These are phyloP conservation scores for Diarsia brunnea DNA, from an alignment of 2,888 invertebrate species.

Conservation along the genomic window DNA sequence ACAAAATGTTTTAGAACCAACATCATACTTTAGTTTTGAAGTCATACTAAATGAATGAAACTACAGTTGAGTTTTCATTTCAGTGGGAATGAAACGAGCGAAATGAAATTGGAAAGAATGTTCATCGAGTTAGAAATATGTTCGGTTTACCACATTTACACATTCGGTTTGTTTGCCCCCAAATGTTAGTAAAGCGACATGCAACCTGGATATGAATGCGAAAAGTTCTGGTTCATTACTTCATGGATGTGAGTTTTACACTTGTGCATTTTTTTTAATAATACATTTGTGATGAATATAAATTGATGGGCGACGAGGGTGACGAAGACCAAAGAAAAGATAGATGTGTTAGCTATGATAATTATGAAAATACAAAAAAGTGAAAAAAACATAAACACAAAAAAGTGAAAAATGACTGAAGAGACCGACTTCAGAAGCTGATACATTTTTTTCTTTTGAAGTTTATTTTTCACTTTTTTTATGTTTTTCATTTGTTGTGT, in stretches of 20 bases:
- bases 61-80: constrained; percentile 52
- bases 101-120: constrained; percentile 72
- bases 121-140: constrained; percentile 75
- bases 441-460: too few species aligned
- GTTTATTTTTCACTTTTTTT: too few species aligned
- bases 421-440: too few species aligned
- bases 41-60: constrained; percentile 56
- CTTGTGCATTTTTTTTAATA: too few species aligned
- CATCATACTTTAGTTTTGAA: constrained; percentile 36
- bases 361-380: too few species aligned
- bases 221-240: constrained; percentile 28
- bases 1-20: constrained; percentile 29
- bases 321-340: neutral
- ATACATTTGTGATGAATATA: neutral
- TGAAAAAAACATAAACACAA: too few species aligned
- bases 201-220: constrained; percentile 29
- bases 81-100: constrained; percentile 62
- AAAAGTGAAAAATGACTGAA: too few species aligned
- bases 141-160: constrained; percentile 69
- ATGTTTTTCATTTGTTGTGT: too few species aligned
- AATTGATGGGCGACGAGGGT: neutral
- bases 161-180: constrained; percentile 65
- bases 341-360: neutral
- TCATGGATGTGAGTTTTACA: constrained; percentile 22
- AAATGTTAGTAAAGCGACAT: constrained; percentile 65